phyloP scores from a whole-genome alignment of 2,888 invertebrate species.

The Callyntrura sp. region DNA sequence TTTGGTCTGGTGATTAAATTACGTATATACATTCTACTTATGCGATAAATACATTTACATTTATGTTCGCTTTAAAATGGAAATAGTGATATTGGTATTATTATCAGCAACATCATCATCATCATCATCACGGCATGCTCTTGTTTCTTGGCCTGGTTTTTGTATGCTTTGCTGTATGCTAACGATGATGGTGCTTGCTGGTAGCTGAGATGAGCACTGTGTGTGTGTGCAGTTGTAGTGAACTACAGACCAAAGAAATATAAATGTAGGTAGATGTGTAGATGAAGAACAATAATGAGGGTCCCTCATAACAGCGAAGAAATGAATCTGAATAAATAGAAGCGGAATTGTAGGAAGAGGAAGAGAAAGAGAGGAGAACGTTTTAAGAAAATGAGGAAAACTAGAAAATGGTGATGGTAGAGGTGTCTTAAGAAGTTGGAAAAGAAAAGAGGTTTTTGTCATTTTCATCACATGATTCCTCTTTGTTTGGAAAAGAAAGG shows the following conservation, averaged over 20 bases:
- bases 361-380: constrained; percentile 2
- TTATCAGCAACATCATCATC: neutral
- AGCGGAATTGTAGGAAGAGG: constrained; percentile 36
- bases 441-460: constrained; percentile 50
- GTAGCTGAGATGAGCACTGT: neutral
- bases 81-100: neutral
- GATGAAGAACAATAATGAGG: constrained; percentile 22
- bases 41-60: too few species aligned
- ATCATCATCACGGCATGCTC: neutral
- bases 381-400: constrained; percentile 43
- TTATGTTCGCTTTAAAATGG: neutral
- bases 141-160: constrained; percentile 26
- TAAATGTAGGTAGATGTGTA: neutral
- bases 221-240: neutral
- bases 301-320: neutral
- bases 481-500: constrained; percentile 38
- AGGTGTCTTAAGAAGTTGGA: constrained; percentile 40
- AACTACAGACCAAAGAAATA: neutral
- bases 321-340: constrained; percentile 52
- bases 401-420: neutral
- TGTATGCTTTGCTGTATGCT: neutral
- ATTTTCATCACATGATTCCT: constrained; percentile 39
- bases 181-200: constrained; percentile 1
- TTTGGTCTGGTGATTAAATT: neutral
- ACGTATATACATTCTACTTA: neutral